phyloP scores from a whole-genome alignment of 2,113 vertebrate genomes.

The Otis tarda region DNA sequence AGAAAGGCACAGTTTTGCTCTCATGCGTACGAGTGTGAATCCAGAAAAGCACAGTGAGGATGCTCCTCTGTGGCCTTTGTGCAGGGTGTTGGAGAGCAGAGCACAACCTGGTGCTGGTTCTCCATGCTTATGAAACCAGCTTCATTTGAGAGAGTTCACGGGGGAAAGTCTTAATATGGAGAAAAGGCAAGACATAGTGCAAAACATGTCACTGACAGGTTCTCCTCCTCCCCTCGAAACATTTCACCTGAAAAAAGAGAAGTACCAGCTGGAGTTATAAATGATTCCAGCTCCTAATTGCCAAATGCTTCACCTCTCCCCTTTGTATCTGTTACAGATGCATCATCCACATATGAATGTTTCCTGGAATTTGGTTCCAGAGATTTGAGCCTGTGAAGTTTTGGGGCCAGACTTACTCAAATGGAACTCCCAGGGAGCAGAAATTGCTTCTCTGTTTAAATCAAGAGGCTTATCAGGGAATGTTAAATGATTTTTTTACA shows the following conservation, averaged over 20 bases:
- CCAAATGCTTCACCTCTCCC: constrained; percentile 50
- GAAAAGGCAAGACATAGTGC: neutral
- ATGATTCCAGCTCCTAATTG: constrained; percentile 23
- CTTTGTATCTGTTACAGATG: constrained; percentile 58
- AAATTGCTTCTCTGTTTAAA: constrained; percentile 53
- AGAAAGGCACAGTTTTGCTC: neutral
- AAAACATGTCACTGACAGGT: constrained; percentile 16
- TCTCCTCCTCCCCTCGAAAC: neutral
- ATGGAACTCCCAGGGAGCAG: constrained; percentile 60
- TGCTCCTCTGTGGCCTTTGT: neutral
- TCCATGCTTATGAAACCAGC: neutral
- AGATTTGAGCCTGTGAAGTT: constrained; percentile 59
- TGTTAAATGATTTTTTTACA: constrained; percentile 27
- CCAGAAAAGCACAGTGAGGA: neutral
- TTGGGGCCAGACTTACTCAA: constrained; percentile 29
- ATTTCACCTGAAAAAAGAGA: constrained; percentile 58
- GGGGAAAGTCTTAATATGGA: neutral
- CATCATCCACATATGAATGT: constrained; percentile 48
- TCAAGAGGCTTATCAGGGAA: constrained; percentile 50
- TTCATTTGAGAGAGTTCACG: neutral
- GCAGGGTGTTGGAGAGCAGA: neutral
- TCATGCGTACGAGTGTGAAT: neutral
- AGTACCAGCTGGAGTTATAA: constrained; percentile 55
- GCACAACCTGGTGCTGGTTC: neutral
- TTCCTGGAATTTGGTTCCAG: constrained; percentile 61